Evolutionary conservation across 2,797 vertebrate genomes (phyloP).

Genomic region (Scyliorhinus canicula): DNA sequence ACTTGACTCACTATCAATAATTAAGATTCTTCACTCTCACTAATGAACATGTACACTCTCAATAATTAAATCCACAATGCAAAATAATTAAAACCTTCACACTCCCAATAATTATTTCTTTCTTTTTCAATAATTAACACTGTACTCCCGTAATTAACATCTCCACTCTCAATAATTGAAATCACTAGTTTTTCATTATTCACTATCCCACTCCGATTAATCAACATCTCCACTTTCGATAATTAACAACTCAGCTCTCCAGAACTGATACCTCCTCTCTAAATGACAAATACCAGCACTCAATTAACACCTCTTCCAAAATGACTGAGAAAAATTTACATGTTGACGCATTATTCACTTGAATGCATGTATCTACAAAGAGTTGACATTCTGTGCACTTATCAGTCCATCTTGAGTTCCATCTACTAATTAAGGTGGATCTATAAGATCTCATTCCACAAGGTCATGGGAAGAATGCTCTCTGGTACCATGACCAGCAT

Average conservation of each 20-base stretch:
- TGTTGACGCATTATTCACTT: not conserved
- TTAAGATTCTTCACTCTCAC: not conserved
- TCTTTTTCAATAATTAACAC: not conserved
- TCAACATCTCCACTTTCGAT: not conserved
- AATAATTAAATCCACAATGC: conserved; percentile 5
- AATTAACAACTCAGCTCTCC: not conserved
- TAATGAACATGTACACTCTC: not conserved
- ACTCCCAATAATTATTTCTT: not conserved
- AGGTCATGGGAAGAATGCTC: too few relatives aligned
- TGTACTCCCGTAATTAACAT: not conserved
- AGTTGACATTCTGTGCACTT: not conserved
- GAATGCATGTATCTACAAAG: not conserved
- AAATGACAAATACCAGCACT: not conserved
- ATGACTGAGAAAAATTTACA: not conserved
- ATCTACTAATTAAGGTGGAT: not conserved
- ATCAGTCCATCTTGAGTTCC: not conserved
- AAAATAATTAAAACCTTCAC: not conserved
- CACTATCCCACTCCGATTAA: not conserved
- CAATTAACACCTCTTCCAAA: not conserved
- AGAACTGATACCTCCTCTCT: not conserved
- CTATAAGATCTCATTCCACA: not conserved
- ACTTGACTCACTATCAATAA: not conserved
- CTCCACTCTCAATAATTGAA: not conserved
- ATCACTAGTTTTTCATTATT: not conserved
- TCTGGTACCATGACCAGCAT: not conserved